Evolutionary conservation across 1,140 invertebrate species (phyloP), one percentile per base, ranked within the genome.

Genomic region (Tribolium castaneum): DNA sequence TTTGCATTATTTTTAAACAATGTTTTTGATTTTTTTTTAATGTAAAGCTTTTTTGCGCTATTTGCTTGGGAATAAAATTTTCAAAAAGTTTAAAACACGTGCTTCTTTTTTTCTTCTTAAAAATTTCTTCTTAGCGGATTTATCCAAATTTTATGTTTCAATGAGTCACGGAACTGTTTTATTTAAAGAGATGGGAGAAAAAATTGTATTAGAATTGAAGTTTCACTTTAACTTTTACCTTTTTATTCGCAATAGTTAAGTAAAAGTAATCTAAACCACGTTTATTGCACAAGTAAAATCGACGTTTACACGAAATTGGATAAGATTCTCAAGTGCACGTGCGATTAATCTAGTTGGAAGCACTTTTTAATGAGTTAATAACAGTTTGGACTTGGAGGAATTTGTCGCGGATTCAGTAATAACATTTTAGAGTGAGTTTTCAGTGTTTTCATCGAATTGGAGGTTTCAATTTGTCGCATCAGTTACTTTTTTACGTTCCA

Each of bases 311-410:
- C 54, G 16, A 59, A 59, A 59, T 59, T 59, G n/a, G 16, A 59
- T 25, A 59, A 59, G 19, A 30, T 30, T 59, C 19, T 22, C n/a
- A 9, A 30, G 22, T 12, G 19, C 54, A 19, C 16, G 16, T 59
- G 54, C 9, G 54, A 59, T 25, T 59, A 59, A 59, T 59, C 22
- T 59, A 59, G 54, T 59, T 59, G 54, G 19, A 22, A 59, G 54
- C 16, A 19, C 13, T 59, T 59, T 59, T 59, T 59, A 25, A 59
- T 59, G 54, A 59, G 54, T 59, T 59, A 59, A 59, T 59, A 25
- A 25, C 54, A 22, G 22, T 25, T 59, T 19, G 13, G 22, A 30
- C 13, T 59, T 59, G 13, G 54, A n/a, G 22, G 22, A 59, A 59
- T 12, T 59, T 59, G 19, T 45, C 39, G 7, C 39, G 39, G 22